Evolutionary conservation across 2,797 vertebrate genomes (phyloP).

Genomic region (Dryobates pubescens): DNA sequence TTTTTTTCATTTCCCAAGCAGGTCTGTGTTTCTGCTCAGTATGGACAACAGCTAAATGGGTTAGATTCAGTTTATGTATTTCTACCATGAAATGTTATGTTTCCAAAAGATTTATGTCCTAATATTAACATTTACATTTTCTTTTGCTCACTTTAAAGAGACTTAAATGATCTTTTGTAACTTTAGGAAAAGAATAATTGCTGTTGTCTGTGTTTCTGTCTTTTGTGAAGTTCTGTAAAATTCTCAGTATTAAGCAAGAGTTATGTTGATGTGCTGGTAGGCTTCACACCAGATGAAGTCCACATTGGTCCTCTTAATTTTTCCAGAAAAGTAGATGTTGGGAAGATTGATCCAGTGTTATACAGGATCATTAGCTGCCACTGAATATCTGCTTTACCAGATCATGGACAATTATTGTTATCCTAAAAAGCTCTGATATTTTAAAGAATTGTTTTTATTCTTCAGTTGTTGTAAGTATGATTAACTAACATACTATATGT

Average conservation of each 20-base stretch:
- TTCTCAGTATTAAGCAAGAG: neutral
- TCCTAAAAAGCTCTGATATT: conserved; percentile 4
- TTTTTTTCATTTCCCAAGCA: neutral
- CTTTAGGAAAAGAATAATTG: neutral
- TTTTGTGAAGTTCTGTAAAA: neutral
- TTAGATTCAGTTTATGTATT: neutral
- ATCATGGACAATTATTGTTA: neutral
- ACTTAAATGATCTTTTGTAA: neutral
- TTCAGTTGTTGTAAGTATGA: neutral
- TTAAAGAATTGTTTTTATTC: conserved; percentile 10
- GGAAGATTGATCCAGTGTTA: neutral
- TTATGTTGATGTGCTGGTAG: neutral
- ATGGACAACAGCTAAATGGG: neutral
- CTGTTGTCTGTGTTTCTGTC: neutral
- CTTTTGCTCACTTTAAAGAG: neutral
- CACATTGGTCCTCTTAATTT: neutral
- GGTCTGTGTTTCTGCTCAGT: neutral
- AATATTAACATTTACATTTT: neutral
- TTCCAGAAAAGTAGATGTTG: neutral
- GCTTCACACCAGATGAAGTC: neutral
- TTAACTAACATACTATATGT: neutral
- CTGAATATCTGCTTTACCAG: neutral
- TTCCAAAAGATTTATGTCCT: neutral
- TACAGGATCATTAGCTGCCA: neutral
- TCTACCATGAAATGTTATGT: neutral